These are phyloP conservation scores for Theristicus caerulescens DNA, from an alignment of 2,113 vertebrate species.

Conservation along the genomic window DNA sequence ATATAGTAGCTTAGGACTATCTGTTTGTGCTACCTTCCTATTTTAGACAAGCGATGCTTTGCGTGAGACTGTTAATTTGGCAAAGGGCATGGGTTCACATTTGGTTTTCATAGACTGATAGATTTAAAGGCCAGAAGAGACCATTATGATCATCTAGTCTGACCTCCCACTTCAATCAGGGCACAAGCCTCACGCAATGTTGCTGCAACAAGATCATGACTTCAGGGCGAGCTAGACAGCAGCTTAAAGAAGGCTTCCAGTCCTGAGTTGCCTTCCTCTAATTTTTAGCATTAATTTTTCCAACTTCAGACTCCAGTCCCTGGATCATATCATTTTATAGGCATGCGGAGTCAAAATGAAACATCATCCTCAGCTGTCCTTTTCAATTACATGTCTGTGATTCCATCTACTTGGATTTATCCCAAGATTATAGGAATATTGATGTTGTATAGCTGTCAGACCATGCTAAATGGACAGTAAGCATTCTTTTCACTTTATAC, in stretches of 20 bases:
- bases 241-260: not conserved
- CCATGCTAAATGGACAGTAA: not conserved
- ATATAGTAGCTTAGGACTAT: conserved; percentile 13
- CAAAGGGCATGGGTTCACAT: conserved; percentile 56
- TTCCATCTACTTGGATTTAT: conserved; percentile 2
- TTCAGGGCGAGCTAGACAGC: not conserved
- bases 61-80: conserved; percentile 58
- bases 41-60: conserved; percentile 30
- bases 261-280: not conserved
- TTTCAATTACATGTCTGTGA: conserved; percentile 31
- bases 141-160: conserved; percentile 38
- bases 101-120: conserved; percentile 60
- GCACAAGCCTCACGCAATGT: not conserved
- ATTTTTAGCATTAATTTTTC: conserved; percentile 25
- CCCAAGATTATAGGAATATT: conserved; percentile 13
- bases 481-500: not conserved
- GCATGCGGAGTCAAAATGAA: conserved; percentile 33
- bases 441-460: conserved; percentile 16
- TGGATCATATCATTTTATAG: conserved; percentile 33
- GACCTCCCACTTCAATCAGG: conserved; percentile 28
- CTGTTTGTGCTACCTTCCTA: conserved; percentile 31
- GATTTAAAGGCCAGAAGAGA: conserved; percentile 59
- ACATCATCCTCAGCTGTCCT: conserved; percentile 42
- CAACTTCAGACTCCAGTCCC: not conserved
- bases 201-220: not conserved